Evolutionary conservation across 2,888 invertebrate genomes (phyloP).

Genomic region (Orchestes rusci): DNA sequence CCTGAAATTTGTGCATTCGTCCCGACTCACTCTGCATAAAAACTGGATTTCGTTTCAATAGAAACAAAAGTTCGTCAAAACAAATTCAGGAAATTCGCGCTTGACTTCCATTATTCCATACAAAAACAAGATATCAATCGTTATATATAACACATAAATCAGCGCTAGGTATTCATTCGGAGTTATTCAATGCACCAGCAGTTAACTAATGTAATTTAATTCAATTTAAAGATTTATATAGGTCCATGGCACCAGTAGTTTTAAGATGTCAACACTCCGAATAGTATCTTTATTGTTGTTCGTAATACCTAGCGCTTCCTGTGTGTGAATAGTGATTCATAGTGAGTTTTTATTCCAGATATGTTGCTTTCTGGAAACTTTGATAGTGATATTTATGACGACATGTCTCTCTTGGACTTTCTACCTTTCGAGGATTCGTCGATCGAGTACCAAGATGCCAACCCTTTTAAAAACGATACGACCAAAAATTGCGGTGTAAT

Average conservation of each 20-base stretch:
- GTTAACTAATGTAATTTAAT: slow-evolving; percentile 24
- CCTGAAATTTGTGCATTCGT: too few relatives aligned
- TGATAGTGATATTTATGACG: neutral
- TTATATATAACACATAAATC: too few relatives aligned
- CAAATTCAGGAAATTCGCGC: too few relatives aligned
- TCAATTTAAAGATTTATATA: slow-evolving; percentile 24
- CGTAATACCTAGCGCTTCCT: too few relatives aligned
- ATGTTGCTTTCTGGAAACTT: too few relatives aligned
- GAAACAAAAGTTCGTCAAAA: too few relatives aligned
- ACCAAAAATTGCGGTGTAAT: slow-evolving; percentile 22
- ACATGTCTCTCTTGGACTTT: slow-evolving; percentile 26
- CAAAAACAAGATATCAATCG: too few relatives aligned
- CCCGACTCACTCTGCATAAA: too few relatives aligned
- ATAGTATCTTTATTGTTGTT: slow-evolving; percentile 17
- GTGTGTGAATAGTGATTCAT: too few relatives aligned
- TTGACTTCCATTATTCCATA: too few relatives aligned
- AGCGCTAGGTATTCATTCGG: slow-evolving; percentile 19
- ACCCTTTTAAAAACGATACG: slow-evolving; percentile 12
- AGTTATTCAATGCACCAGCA: slow-evolving; percentile 15
- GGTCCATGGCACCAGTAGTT: slow-evolving; percentile 19
- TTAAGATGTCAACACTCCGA: slow-evolving; percentile 13
- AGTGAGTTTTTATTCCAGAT: too few relatives aligned
- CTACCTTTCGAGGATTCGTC: slow-evolving; percentile 26
- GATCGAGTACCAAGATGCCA: slow-evolving; percentile 20
- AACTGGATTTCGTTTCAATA: too few relatives aligned